Evolutionary conservation across 2,888 invertebrate genomes (phyloP).

Genomic region (Bimastos eiseni): DNA sequence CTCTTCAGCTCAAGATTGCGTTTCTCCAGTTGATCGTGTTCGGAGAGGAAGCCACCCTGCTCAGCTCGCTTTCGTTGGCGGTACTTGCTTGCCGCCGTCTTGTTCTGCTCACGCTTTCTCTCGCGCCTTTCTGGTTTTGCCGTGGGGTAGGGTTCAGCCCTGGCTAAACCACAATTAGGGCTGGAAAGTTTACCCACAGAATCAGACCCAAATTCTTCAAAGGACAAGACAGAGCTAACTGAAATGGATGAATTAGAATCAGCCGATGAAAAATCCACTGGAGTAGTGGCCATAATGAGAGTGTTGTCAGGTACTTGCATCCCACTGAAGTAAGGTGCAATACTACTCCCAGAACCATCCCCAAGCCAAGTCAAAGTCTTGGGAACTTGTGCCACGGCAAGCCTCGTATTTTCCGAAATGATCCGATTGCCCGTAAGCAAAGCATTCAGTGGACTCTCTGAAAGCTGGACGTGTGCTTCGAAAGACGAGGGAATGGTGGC

Average conservation of each 20-base stretch:
- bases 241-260: background rate
- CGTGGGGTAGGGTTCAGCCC: background rate
- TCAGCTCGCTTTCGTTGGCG: slow-evolving; percentile 44
- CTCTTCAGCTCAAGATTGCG: slow-evolving; percentile 43
- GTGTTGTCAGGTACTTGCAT: background rate
- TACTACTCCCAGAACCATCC: background rate
- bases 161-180: background rate
- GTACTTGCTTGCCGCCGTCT: slow-evolving; percentile 44
- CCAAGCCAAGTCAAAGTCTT: background rate
- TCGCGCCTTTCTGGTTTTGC: slow-evolving; percentile 35
- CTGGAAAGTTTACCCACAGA: background rate
- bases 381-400: background rate
- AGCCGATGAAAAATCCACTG: background rate
- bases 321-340: background rate
- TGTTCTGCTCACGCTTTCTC: slow-evolving; percentile 46
- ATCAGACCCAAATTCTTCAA: background rate
- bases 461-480: background rate
- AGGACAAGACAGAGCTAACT: background rate
- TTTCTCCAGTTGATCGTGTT: slow-evolving; percentile 38
- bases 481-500: background rate
- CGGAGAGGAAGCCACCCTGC: slow-evolving; percentile 29
- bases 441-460: slow-evolving; percentile 9
- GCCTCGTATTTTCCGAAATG: background rate
- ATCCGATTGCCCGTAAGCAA: background rate
- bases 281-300: background rate